phyloP scores from a whole-genome alignment of 2,113 vertebrate species.

The Hippopotamus amphibius region DNA sequence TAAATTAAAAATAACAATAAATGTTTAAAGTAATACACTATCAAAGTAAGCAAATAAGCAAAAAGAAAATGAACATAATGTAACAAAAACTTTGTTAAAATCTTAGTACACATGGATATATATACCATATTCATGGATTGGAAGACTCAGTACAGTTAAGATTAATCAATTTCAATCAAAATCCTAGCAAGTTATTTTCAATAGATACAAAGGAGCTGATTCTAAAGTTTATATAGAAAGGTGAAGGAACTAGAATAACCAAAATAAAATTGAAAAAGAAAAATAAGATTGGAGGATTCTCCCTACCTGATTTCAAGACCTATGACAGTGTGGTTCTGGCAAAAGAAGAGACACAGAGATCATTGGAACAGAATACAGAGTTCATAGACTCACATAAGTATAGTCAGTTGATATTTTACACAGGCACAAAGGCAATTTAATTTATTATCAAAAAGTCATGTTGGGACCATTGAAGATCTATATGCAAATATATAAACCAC shows the following conservation, averaged over 20 bases:
- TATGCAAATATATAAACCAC: neutral
- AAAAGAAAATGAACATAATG: neutral
- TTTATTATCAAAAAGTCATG: slow-evolving; percentile 4
- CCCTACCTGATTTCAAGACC: neutral
- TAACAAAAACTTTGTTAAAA: neutral
- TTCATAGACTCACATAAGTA: neutral
- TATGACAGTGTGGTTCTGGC: neutral
- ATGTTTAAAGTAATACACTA: neutral
- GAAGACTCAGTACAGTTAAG: neutral
- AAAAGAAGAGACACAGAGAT: neutral
- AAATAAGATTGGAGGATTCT: neutral
- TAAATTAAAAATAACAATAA: slow-evolving; percentile 38
- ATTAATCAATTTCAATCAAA: neutral
- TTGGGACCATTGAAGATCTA: neutral
- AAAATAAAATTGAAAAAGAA: slow-evolving; percentile 49
- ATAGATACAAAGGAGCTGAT: neutral
- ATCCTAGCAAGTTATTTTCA: neutral
- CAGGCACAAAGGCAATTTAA: neutral
- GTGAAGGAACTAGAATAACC: neutral
- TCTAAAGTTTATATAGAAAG: neutral
- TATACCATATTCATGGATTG: neutral
- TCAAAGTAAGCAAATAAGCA: slow-evolving; percentile 14
- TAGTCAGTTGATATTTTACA: neutral
- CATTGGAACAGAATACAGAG: neutral
- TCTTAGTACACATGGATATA: neutral